Percentiles rank a stretch among this genome's conserved stretches.
Conservation (phyloP, 30 jellyfish, hydroid and myxozoan genomes). For the Aurelia sp. region DNA sequence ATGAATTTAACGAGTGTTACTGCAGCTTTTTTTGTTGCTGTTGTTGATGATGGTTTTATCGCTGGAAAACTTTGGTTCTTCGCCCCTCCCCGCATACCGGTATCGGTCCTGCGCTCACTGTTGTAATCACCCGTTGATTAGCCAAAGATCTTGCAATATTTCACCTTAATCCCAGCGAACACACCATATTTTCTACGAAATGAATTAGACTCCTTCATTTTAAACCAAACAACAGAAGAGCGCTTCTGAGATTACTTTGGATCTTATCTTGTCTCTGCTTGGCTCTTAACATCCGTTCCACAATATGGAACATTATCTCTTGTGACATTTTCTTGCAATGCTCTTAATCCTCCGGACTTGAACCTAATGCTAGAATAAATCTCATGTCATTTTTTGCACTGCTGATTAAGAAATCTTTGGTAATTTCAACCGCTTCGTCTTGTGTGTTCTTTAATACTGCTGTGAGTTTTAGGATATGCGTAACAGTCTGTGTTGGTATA, state of each 20-base stretch:
- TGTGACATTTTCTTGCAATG: constrained; percentile 21
- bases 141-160: no score
- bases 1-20: no score
- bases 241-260: constrained; percentile 39
- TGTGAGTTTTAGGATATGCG: neutral
- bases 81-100: no score
- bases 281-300: constrained; percentile 41
- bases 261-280: constrained; percentile 26
- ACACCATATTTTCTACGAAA: no score
- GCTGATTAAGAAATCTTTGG: neutral
- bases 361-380: constrained; percentile 11
- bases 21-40: no score
- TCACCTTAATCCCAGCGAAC: no score
- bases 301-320: constrained; percentile 27
- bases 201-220: neutral
- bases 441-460: constrained; percentile 8
- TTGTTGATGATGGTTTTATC: no score
- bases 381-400: constrained; percentile 20
- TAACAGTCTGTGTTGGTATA: neutral
- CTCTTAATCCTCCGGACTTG: constrained; percentile 27
- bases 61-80: no score
- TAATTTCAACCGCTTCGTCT: constrained; percentile 7
- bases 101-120: no score
- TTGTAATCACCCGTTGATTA: no score
- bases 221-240: constrained; percentile 36